Evolutionary conservation across 2,888 invertebrate genomes (phyloP), one percentile per base, ranked within the genome.

Genomic region (Pyrrhia umbra): DNA sequence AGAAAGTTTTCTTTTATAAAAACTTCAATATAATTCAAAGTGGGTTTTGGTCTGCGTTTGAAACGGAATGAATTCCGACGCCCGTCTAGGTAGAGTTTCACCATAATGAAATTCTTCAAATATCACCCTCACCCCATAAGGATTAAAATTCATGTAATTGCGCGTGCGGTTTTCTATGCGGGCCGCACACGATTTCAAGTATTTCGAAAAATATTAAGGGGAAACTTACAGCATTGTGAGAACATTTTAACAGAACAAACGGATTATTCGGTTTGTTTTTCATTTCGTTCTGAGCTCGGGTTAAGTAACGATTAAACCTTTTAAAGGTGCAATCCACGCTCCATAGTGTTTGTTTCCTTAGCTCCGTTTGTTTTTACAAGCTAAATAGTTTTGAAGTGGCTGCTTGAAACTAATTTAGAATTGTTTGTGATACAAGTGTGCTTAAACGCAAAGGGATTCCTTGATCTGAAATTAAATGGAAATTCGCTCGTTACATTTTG

Each of bases 61-160:
- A 87, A 90, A 89, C 83, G 88, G 84, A 92, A 90, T 88, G 86
- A 91, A 92, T 92, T 90, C 90, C 89, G 66, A 82, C 86, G 83
- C 81, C 78, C 81, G 80, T 86, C 88, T 87, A 88, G 83, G 87
- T 88, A 87, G 85, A 91, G 89, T 89, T 91, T 90, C 84, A 85
- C 88, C 87, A 87, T 93, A 94, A 94, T 94, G 92, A 94, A 94
- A 94, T 94, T 94, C 93, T 90, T 92, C 83, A 92, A 91, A 93
- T 91, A 92, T 89, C 89, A 71, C 84, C 82, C 86, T 83, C 86
- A 74, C 83, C 79, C 81, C 75, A 85, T 88, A 86, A 79, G 85
- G 86, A 90, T 92, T 92, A 89, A 90, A 92, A 91, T 93, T 90
- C 87, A 86, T 88, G 86, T 92, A 89, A 92, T 90, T 90, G 86